Evolutionary conservation across 1,140 invertebrate species (phyloP).

Genomic region (Marisa cornuarietis): DNA sequence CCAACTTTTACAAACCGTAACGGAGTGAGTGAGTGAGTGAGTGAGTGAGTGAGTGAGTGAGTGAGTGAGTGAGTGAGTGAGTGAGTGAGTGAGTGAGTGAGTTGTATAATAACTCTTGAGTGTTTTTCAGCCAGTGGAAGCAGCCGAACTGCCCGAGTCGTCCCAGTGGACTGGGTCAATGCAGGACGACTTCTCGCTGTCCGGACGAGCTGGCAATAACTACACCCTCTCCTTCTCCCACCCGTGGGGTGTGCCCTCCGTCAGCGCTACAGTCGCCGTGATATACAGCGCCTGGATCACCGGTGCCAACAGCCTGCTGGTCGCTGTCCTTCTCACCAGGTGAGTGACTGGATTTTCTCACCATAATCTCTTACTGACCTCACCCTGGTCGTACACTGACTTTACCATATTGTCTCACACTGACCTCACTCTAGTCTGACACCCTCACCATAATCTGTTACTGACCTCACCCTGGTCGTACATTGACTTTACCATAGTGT

Average conservation of each 20-base stretch:
- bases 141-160: neutral
- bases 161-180: constrained; percentile 27
- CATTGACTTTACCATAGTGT: too few species aligned
- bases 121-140: neutral
- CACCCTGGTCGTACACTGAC: too few species aligned
- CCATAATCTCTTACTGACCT: too few species aligned
- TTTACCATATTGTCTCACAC: too few species aligned
- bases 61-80: neutral
- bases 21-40: constrained; percentile 6
- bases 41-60: constrained; percentile 10
- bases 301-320: constrained; percentile 26
- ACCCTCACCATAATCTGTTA: too few species aligned
- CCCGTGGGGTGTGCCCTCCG: constrained; percentile 32
- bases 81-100: too few species aligned
- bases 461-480: too few species aligned
- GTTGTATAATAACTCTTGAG: neutral
- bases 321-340: constrained; percentile 34
- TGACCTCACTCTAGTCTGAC: too few species aligned
- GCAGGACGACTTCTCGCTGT: constrained; percentile 32
- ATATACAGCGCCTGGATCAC: constrained; percentile 35
- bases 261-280: constrained; percentile 30
- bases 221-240: constrained; percentile 35
- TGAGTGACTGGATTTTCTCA: neutral
- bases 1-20: too few species aligned
- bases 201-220: constrained; percentile 26